Evolutionary conservation across 2,113 vertebrate species (phyloP).

Genomic region (Cynopterus brachyotis): DNA sequence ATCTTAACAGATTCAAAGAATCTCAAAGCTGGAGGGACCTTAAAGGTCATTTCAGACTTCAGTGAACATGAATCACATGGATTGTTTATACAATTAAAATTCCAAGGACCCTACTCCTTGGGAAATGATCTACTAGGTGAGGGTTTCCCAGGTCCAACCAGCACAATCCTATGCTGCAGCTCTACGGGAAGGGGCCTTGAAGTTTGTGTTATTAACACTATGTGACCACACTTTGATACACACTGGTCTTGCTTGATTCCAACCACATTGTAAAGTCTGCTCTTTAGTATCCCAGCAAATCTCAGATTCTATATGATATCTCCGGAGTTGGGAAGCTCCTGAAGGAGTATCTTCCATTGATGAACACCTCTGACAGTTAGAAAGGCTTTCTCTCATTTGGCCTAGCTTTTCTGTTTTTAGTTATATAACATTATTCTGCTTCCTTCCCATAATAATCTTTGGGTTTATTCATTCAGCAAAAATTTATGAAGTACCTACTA

Average conservation of each 20-base stretch:
- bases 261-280: background rate
- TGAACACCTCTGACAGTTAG: background rate
- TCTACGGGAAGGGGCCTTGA: background rate
- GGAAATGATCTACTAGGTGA: background rate
- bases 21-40: background rate
- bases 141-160: background rate
- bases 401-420: background rate
- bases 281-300: constrained; percentile 35
- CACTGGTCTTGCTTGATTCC: background rate
- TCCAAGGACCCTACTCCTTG: background rate
- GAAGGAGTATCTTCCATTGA: background rate
- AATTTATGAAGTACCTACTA: background rate
- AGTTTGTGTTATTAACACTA: constrained; percentile 1
- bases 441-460: constrained; percentile 19
- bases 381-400: constrained; percentile 32
- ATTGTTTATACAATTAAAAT: constrained; percentile 21
- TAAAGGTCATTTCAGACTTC: constrained; percentile 50
- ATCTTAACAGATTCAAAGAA: constrained; percentile 57
- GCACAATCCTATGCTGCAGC: background rate
- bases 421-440: background rate
- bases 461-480: constrained; percentile 34
- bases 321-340: background rate
- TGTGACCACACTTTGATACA: background rate
- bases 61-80: constrained; percentile 29
- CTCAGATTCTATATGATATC: background rate